These are phyloP conservation scores for Nannospalax galili DNA, from an alignment of 2,113 vertebrate genomes.

Conservation along the genomic window DNA sequence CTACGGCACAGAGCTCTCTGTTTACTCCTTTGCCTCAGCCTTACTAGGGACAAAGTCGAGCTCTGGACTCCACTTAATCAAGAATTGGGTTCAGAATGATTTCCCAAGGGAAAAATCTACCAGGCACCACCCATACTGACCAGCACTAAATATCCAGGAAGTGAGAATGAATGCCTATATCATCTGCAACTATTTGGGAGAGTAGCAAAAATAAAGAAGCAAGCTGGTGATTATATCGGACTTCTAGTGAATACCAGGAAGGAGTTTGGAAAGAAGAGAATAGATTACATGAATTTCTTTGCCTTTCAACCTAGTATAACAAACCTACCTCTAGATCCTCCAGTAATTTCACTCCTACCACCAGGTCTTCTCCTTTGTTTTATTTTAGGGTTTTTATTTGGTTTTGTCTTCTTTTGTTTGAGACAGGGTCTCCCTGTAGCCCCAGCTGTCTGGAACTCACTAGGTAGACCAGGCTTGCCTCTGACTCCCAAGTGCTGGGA, in stretches of 20 bases:
- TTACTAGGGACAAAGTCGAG: slow-evolving; percentile 27
- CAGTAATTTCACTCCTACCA: not conserved
- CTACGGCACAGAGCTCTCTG: not conserved
- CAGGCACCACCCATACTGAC: not conserved
- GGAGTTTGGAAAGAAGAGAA: not conserved
- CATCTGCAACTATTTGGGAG: not conserved
- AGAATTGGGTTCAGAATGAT: not conserved
- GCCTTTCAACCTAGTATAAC: not conserved
- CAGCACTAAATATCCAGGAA: not conserved
- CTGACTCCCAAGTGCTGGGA: no score
- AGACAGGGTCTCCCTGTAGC: no score
- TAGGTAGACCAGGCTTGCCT: no score
- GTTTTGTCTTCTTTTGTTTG: no score
- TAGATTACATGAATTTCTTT: not conserved
- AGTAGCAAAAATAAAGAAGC: not conserved
- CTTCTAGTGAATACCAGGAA: not conserved
- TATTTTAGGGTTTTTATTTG: no score
- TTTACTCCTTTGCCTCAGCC: slow-evolving; percentile 23
- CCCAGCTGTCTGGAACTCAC: no score
- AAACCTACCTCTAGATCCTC: not conserved
- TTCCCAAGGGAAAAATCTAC: not conserved
- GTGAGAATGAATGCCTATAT: not conserved
- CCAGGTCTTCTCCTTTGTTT: no score
- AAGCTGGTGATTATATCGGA: not conserved
- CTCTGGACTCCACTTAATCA: not conserved